These are phyloP conservation scores for Siniperca knerii DNA, from an alignment of 2,113 vertebrate species.

Conservation along the genomic window DNA sequence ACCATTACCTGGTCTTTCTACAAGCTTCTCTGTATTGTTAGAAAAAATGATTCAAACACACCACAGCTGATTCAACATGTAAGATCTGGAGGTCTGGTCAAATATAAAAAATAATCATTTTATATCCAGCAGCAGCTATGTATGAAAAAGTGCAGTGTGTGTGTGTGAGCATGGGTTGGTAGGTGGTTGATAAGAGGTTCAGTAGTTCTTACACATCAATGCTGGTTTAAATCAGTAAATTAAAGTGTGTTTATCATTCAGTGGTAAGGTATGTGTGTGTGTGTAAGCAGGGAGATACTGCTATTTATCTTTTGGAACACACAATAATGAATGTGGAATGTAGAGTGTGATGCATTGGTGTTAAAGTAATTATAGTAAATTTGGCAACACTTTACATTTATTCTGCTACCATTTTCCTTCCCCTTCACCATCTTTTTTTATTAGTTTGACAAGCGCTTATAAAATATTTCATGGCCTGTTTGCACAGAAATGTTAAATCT, in stretches of 20 bases:
- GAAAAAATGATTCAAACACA: slow-evolving; percentile 21
- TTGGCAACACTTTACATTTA: not conserved
- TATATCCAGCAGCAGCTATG: not conserved
- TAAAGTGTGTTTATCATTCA: slow-evolving; percentile 8
- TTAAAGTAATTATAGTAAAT: not conserved
- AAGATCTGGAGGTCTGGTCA: not conserved
- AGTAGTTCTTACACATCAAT: slow-evolving; percentile 1
- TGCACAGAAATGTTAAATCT: not conserved
- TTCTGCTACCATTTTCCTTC: not conserved
- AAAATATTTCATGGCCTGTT: not conserved
- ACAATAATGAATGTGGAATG: slow-evolving; percentile 2
- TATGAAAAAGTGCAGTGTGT: not conserved
- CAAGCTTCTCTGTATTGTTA: slow-evolving; percentile 37
- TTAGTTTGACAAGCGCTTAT: not conserved
- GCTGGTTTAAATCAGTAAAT: not conserved
- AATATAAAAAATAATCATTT: not conserved
- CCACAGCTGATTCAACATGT: slow-evolving; percentile 19
- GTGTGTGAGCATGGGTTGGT: not conserved
- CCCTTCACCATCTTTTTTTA: not conserved
- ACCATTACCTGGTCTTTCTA: slow-evolving; percentile 72
- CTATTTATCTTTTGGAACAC: slow-evolving; percentile 6
- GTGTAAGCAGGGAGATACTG: not conserved
- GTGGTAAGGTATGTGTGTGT: slow-evolving; percentile 10
- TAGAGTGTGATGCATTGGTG: not conserved
- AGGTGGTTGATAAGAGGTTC: not conserved